Conservation (phyloP, 2,113 vertebrate species). For the Choloepus hoffmanni region DNA sequence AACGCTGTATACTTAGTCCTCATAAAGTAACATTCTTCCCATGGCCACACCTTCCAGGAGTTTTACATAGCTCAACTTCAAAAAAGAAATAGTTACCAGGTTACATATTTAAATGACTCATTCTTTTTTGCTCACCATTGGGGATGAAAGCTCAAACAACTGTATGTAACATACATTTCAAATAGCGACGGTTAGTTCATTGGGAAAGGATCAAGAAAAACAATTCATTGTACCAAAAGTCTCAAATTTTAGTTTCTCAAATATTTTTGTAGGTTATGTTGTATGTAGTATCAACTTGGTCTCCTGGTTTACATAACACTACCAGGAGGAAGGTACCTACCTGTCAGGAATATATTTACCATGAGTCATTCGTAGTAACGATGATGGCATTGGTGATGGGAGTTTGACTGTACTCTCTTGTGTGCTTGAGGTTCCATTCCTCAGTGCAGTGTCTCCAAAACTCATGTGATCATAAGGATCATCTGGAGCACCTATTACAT, state of each 20-base stretch:
- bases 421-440: background rate
- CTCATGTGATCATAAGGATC: background rate
- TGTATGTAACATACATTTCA: slow-evolving; percentile 65
- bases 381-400: background rate
- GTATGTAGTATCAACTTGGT: background rate
- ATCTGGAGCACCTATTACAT: background rate
- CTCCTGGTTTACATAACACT: background rate
- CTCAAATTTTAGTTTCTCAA: slow-evolving; percentile 15
- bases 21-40: slow-evolving; percentile 56
- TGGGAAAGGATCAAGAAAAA: slow-evolving; percentile 43
- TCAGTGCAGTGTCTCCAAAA: background rate
- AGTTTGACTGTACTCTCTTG: background rate
- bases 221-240: slow-evolving; percentile 28
- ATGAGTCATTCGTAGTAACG: background rate
- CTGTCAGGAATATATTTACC: background rate
- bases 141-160: slow-evolving; percentile 60
- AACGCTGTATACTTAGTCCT: background rate
- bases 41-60: background rate
- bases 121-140: slow-evolving; percentile 65
- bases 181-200: slow-evolving; percentile 58
- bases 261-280: background rate
- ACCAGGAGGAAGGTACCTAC: background rate
- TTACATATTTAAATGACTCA: slow-evolving; percentile 77
- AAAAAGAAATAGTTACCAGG: slow-evolving; percentile 65
- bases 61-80: slow-evolving; percentile 57